Base-by-base conservation (phyloP, 2,888 invertebrate genomes). In the Polyommatus iphigenia region DNA sequence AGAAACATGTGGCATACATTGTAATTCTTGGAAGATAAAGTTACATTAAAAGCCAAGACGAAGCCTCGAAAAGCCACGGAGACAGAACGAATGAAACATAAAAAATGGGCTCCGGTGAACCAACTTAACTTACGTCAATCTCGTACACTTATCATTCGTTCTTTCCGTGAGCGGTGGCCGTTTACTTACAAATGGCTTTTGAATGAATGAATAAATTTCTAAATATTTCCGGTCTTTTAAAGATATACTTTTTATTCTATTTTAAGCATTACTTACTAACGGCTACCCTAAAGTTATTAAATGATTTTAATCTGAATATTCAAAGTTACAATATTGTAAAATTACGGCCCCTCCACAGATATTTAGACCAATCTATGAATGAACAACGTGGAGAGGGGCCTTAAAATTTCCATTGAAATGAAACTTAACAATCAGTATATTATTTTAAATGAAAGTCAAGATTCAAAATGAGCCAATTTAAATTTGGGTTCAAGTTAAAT, bases 401-500 rank as follows among this genome's bases (percentile, higher is more conserved):
- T 36, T 36, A 36, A 36, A 6, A 36, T 6, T 6, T 6, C 6
- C 36, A 36, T 36, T 6, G 36, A 36, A 36, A 36, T 36, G 36
- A 36, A 36, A 36, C 36, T 36, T 36, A 24, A 24, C 24, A 32
- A 67, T 29, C 67, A 15, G 67, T 15, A 29, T 29, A 67, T 67
- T 67, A 67, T 67, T 67, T 29, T 13, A 29, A 67, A 67, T 67
- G 13, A 6, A 13, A 62, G 62, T 29, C 67, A 67, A 67, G 15
- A 67, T 67, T 67, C 15, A 29, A 20, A 67, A 29, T 29, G 67
- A 67, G 32, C 67, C 15, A 32, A 67, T 67, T 67, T 29, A 67
- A 67, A 67, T 67, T 67, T 67, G 29, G 32, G 67, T 67, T 67
- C 3, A 67, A 67, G 67, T 67, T 67, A 67, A 67, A 67, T 67